Percentiles rank a stretch among this genome's conserved stretches.
Conservation (phyloP, 2,888 invertebrate species). For the Nomada lathburiana region DNA sequence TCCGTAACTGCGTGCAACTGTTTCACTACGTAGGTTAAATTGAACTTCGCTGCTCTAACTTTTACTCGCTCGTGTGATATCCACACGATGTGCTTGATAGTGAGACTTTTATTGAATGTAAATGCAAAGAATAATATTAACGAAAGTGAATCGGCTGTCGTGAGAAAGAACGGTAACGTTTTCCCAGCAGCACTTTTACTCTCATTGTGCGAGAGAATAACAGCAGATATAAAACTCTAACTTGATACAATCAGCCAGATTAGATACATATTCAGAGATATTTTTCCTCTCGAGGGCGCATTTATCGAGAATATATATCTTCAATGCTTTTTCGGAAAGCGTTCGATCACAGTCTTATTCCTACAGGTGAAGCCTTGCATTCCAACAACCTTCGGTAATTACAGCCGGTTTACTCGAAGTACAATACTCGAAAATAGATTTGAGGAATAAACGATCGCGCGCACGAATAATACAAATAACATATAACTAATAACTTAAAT, state of each 20-base stretch:
- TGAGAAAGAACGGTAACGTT: conserved; percentile 42
- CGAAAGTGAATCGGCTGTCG: conserved; percentile 40
- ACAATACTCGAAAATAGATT: background rate
- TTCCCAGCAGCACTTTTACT: conserved; percentile 40
- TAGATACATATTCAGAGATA: conserved; percentile 35
- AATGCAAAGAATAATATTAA: conserved; percentile 51
- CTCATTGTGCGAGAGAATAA: conserved; percentile 18
- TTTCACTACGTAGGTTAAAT: conserved; percentile 69
- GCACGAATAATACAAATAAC: background rate
- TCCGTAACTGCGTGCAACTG: conserved; percentile 77
- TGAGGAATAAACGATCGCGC: background rate
- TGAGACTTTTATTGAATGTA: conserved; percentile 55
- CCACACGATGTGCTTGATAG: conserved; percentile 31
- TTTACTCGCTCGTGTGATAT: conserved; percentile 31
- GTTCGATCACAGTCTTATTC: conserved; percentile 3
- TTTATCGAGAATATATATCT: background rate
- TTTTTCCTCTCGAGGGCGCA: background rate
- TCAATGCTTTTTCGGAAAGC: background rate
- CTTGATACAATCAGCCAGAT: conserved; percentile 43
- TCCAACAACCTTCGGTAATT: conserved; percentile 36
- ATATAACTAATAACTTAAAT: background rate
- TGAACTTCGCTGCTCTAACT: conserved; percentile 47
- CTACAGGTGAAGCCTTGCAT: conserved; percentile 20
- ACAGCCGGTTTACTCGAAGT: background rate
- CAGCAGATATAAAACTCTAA: conserved; percentile 30